phyloP scores from a whole-genome alignment of 1,140 invertebrate species.

The Papilio helenus region DNA sequence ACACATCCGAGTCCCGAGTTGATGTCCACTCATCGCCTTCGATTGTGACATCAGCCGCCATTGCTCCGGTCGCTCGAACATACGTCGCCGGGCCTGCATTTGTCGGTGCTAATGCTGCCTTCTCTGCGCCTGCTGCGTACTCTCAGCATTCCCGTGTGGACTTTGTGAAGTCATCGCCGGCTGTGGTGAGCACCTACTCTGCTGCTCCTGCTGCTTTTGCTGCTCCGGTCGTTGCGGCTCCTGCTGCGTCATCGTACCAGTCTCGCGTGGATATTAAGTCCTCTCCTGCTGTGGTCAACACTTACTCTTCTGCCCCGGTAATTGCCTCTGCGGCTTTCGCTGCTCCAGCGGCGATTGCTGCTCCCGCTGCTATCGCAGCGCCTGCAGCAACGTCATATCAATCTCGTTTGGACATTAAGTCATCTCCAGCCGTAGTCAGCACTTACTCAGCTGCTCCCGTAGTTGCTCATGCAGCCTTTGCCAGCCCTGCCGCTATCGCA shows the following conservation, averaged over 20 bases:
- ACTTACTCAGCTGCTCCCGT: slow-evolving; percentile 54
- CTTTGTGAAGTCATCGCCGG: slow-evolving; percentile 33
- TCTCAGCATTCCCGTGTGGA: slow-evolving; percentile 4
- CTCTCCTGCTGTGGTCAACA: slow-evolving; percentile 40
- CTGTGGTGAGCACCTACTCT: slow-evolving; percentile 44
- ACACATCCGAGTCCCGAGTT: slow-evolving; percentile 25
- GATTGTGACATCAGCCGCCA: slow-evolving; percentile 22
- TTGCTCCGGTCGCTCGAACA: slow-evolving; percentile 12
- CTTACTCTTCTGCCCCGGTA: slow-evolving; percentile 48
- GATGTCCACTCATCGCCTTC: slow-evolving; percentile 31
- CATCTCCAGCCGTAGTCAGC: slow-evolving; percentile 62
- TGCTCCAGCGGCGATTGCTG: slow-evolving; percentile 46
- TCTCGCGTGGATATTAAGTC: slow-evolving; percentile 21
- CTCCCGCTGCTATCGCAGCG: slow-evolving; percentile 56
- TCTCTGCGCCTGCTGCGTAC: not conserved
- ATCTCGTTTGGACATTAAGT: slow-evolving; percentile 69
- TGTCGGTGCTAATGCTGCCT: not conserved
- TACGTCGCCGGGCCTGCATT: slow-evolving; percentile 4
- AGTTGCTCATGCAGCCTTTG: slow-evolving; percentile 42
- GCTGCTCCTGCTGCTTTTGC: slow-evolving; percentile 22
- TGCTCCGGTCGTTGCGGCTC: not conserved
- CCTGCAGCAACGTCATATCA: slow-evolving; percentile 62
- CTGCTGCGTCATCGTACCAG: slow-evolving; percentile 29
- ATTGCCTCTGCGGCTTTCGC: slow-evolving; percentile 42
- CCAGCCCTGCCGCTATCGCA: slow-evolving; percentile 40